Evolutionary conservation across 2,888 invertebrate species (phyloP), one percentile per base, ranked within the genome.

Genomic region (Catonia carolina): DNA sequence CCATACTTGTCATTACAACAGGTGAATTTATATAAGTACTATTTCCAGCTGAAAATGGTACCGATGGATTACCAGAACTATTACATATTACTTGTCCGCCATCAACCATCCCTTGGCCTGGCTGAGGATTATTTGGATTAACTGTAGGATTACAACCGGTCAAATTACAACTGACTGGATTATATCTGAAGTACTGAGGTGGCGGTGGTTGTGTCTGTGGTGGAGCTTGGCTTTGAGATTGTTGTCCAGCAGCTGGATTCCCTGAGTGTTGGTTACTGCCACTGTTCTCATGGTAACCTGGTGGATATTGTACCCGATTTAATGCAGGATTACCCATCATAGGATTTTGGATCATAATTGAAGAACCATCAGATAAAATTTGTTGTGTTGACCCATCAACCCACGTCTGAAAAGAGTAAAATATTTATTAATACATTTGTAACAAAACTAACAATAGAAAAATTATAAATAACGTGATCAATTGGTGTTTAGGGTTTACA

Each of bases 181-280:
- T 53, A 18, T 53, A 58, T 41, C 58, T 39, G 50, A 48, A 58
- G 27, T 47, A 58, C 50, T 53, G 58, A 22, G 39, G 23, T 22
- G 36, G 35, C 22, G 36, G 31, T 27, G 57, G 35, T 12, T 47
- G 48, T 18, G 8, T n/a, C 10, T 15, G 42, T 18, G 42, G 6
- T 6, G 20, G 27, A 27, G 27, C 27, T 27, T 4, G 27, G 4
- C 5, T 8, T 27, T 27, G 27, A 8, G 27, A 8, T 27, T 27
- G 27, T 8, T 27, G 27, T 27, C 5, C 27, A 27, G 27, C 27
- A 6, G 27, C 8, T 27, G 4, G 27, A 27, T 27, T 27, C 27
- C 27, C 27, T 27, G 27, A 27, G 27, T 27, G 27, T 6, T 27
- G 4, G 8, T 27, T 27, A 27, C 8, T 27, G 8, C 4, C 8